Percentiles rank a stretch among this genome's conserved stretches.
Conservation (phyloP, 2,888 invertebrate genomes). For the Eledona agricola region DNA sequence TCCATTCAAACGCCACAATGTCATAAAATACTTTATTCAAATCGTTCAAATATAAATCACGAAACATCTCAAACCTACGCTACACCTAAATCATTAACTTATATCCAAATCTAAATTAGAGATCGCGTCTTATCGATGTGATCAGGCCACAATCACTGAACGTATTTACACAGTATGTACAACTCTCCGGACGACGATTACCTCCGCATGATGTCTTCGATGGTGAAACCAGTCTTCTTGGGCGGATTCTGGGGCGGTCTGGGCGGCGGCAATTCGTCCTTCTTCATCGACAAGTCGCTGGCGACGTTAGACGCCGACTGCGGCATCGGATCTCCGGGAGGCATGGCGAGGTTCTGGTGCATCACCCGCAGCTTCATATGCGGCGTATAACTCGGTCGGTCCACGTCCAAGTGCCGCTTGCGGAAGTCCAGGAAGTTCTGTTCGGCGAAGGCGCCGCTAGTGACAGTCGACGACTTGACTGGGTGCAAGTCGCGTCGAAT, state of each 20-base stretch:
- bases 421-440: constrained; percentile 66
- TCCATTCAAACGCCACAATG: constrained; percentile 11
- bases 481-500: constrained; percentile 79
- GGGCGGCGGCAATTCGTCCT: constrained; percentile 60
- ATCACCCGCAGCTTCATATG: constrained; percentile 55
- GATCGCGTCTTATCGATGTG: too few relatives aligned
- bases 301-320: constrained; percentile 49
- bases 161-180: constrained; percentile 29
- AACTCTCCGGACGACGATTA: constrained; percentile 34
- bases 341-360: constrained; percentile 44
- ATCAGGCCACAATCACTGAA: too few relatives aligned
- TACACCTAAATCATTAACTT: constrained; percentile 5
- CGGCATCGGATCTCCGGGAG: constrained; percentile 50
- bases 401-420: constrained; percentile 68
- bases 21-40: constrained; percentile 31
- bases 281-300: constrained; percentile 62
- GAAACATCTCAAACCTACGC: constrained; percentile 6
- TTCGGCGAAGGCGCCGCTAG: constrained; percentile 62
- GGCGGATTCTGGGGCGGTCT: constrained; percentile 69
- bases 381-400: constrained; percentile 55
- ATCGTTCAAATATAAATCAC: constrained; percentile 26
- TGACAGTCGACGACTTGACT: constrained; percentile 56
- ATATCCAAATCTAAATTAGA: constrained; percentile 6
- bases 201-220: constrained; percentile 90
- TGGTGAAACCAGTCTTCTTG: constrained; percentile 84